These are phyloP conservation scores for Xestia rhomboidea DNA, from an alignment of 2,888 invertebrate species.

Conservation along the genomic window DNA sequence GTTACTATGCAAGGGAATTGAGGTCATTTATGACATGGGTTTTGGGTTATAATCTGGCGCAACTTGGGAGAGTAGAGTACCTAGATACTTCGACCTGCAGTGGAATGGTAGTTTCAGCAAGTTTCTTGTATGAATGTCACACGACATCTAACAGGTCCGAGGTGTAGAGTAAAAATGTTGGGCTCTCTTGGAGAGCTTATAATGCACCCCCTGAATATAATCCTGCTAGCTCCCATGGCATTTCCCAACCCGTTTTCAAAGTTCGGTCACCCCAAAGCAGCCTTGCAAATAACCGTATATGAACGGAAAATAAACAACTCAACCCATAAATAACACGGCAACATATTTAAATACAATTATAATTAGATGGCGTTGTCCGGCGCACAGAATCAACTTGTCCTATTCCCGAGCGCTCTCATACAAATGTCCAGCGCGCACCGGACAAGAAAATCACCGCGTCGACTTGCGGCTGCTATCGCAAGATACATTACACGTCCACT, in stretches of 20 bases:
- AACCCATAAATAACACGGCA: conserved; percentile 49
- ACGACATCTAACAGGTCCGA: not conserved
- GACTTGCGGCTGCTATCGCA: conserved; percentile 37
- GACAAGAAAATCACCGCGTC: conserved; percentile 62
- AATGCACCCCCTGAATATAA: not conserved
- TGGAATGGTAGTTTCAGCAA: not conserved
- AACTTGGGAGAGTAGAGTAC: too few relatives aligned
- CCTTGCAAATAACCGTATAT: conserved; percentile 22
- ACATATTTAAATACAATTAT: conserved; percentile 65
- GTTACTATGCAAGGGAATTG: conserved; percentile 9
- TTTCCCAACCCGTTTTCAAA: not conserved
- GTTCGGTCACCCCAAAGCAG: conserved; percentile 23
- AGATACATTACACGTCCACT: conserved; percentile 56
- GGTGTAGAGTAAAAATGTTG: not conserved
- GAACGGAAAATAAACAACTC: conserved; percentile 45
- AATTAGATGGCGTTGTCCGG: conserved; percentile 60
- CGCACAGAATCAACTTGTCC: conserved; percentile 58
- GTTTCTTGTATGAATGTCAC: not conserved
- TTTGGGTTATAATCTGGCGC: not conserved
- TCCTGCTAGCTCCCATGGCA: not conserved
- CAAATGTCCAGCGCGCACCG: conserved; percentile 49
- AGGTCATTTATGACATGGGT: not conserved
- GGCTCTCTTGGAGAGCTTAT: not conserved
- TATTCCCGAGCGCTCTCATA: conserved; percentile 43
- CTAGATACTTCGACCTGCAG: too few relatives aligned